Evolutionary conservation across 2,797 vertebrate genomes (phyloP), one percentile per base, ranked within the genome.

Genomic region (Myotis daubentonii): DNA sequence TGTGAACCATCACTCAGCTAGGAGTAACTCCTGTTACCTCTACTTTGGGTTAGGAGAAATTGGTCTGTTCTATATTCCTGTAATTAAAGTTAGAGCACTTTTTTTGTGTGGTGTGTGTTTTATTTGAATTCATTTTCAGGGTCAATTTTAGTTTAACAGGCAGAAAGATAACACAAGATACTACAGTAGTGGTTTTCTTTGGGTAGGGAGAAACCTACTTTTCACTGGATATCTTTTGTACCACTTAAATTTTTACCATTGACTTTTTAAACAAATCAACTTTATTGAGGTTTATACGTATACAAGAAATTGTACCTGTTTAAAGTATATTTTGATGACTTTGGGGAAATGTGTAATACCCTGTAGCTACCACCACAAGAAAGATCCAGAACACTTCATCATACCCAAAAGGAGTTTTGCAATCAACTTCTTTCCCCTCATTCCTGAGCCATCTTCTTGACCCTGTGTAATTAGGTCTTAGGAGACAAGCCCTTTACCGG

Each of bases 101-200:
- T 65, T 79, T 78, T 66, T 85, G 17, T 49, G 11, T 65, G 20
- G 15, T 86, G 12, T 85, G 38, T 91, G 17, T 95, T 78, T 85
- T 74, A 53, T 84, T 88, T 84, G 49, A 75, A 60, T 78, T 91
- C 60, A 79, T 72, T 94, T 93, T 72, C 51, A 41, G 89, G 28
- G 16, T 87, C 79, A 95, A 6, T 84, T 94, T 93, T 68, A 92
- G 66, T 84, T 87, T 91, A 74, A 86, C 30, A n/a, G 41, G 28
- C 8, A 68, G 44, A 87, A 83, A 65, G 25, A 19, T 65, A 51
- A 51, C 0, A 75, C 2, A 79, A 70, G 15, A 25, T 33, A 68
- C 30, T 91, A 1, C 47, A 70, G 75, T 23, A 68, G 15, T 82
- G 16, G 17, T 95, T 70, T 94, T 33, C 23, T 92, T 30, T 80